Evolutionary conservation across 92 coral and sea anemone species (phyloP), one percentile per base, ranked within the genome.

Genomic region (Phenganax marumi): DNA sequence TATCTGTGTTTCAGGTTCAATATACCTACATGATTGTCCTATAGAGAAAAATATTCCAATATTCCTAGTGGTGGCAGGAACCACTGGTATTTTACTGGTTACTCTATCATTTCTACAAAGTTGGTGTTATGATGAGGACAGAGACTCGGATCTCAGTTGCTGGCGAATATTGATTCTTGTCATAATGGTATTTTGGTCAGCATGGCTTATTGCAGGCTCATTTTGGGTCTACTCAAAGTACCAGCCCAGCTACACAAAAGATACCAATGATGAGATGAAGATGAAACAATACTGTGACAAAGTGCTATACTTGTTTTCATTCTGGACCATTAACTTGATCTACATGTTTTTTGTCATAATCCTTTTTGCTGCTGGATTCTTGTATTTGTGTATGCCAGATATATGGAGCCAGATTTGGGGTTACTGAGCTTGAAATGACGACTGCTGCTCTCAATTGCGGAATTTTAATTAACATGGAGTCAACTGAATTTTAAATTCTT

Each of bases 331-430:
- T 52, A 78, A 78, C 50, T 26, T 78, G 8, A 78, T 60, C 46
- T 78, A 78, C 53, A 78, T 78, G 83, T 78, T 78, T 47, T 61
- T 78, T 47, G 73, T 50, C 12, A 68, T 78, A 6, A 16, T 78
- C 19, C 83, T 78, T n/a, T 39, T 78, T 48, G 83, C 83, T 0
- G 73, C 73, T 19, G 56, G 18, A 16, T 61, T 78, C 23, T 6
- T 78, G 49, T 78, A 39, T 25, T 11, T 60, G 39, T 78, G 72
- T 57, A 78, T 78, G 83, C 83, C 83, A 10, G 83, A 78, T 7
- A 63, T 62, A 21, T 78, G 83, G 83, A 78, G 73, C 50, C 83
- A 78, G 61, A 78, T 78, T 18, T 78, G 83, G 83, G 83, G 73
- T 18, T 77, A 77, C 25, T 77, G 18, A 77, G 68, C 22, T 14